Evolutionary conservation across 2,888 invertebrate species (phyloP).

Genomic region (Hololepta plana): DNA sequence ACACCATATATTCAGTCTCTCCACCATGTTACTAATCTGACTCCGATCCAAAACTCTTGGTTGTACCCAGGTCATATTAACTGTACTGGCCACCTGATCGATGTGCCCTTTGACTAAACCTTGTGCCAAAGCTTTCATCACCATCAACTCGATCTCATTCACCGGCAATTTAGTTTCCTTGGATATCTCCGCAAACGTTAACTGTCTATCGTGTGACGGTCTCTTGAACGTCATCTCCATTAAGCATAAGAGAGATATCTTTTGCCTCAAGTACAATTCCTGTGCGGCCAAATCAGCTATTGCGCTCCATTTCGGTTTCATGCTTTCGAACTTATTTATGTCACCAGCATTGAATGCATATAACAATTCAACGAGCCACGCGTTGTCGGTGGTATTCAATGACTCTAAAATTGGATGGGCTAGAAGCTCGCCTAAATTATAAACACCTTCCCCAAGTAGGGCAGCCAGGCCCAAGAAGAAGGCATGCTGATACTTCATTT

Average conservation of each 20-base stretch:
- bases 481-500: constrained; percentile 59
- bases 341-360: constrained; percentile 78
- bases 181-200: constrained; percentile 84
- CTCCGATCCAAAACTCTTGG: constrained; percentile 55
- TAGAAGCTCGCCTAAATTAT: constrained; percentile 91
- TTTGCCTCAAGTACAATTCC: constrained; percentile 68
- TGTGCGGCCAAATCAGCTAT: constrained; percentile 72
- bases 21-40: constrained; percentile 54
- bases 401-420: constrained; percentile 88
- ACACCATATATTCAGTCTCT: constrained; percentile 53
- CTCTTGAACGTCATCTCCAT: constrained; percentile 99
- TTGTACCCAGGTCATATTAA: constrained; percentile 74
- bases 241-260: constrained; percentile 85
- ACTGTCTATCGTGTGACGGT: constrained; percentile 67
- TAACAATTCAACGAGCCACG: constrained; percentile 77
- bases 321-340: constrained; percentile 50
- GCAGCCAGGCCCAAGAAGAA: constrained; percentile 88
- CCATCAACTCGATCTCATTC: constrained; percentile 80
- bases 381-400: constrained; percentile 59
- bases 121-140: constrained; percentile 95
- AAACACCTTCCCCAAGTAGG: constrained; percentile 83
- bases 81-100: constrained; percentile 62
- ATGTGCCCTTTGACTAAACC: constrained; percentile 87
- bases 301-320: constrained; percentile 56
- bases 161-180: constrained; percentile 65